These are phyloP conservation scores for Allophyes oxyacanthae DNA, from an alignment of 2,888 invertebrate genomes.

Conservation along the genomic window DNA sequence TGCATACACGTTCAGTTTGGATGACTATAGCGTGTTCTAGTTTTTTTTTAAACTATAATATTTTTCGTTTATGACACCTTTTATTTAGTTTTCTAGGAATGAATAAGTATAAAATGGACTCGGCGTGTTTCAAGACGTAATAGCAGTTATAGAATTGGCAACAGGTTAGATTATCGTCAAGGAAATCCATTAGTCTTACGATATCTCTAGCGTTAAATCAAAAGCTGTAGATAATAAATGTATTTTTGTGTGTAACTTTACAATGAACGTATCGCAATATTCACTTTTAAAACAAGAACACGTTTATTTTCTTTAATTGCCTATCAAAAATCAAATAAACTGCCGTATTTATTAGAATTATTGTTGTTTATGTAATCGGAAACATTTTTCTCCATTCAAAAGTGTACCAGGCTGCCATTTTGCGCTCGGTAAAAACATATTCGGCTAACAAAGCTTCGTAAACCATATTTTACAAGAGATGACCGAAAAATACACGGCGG, in stretches of 20 bases:
- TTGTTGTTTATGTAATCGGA: conserved; percentile 46
- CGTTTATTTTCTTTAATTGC: conserved; percentile 18
- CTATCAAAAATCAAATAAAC: conserved; percentile 29
- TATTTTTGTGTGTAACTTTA: too few species aligned
- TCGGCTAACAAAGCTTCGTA: conserved; percentile 59
- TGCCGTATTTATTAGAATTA: conserved; percentile 29
- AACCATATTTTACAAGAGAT: conserved; percentile 67
- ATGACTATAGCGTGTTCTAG: too few species aligned
- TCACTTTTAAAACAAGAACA: conserved; percentile 30
- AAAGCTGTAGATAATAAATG: background rate
- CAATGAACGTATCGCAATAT: conserved; percentile 8
- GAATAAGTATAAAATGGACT: conserved; percentile 6
- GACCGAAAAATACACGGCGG: conserved; percentile 67
- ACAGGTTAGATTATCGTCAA: conserved; percentile 43
- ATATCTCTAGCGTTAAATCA: conserved; percentile 43
- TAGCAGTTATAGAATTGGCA: conserved; percentile 35
- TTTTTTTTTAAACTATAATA: too few species aligned
- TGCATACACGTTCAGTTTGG: too few species aligned
- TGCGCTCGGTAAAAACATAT: conserved; percentile 57
- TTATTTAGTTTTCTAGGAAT: conserved; percentile 5
- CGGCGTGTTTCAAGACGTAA: background rate
- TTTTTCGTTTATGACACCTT: too few species aligned
- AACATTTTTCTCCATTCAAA: conserved; percentile 55
- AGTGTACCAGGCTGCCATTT: conserved; percentile 50
- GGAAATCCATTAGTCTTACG: conserved; percentile 39